Percentiles rank a stretch among this genome's conserved stretches.
phyloP scores from a whole-genome alignment of 2,113 vertebrate genomes.

The Lasiurus borealis region DNA sequence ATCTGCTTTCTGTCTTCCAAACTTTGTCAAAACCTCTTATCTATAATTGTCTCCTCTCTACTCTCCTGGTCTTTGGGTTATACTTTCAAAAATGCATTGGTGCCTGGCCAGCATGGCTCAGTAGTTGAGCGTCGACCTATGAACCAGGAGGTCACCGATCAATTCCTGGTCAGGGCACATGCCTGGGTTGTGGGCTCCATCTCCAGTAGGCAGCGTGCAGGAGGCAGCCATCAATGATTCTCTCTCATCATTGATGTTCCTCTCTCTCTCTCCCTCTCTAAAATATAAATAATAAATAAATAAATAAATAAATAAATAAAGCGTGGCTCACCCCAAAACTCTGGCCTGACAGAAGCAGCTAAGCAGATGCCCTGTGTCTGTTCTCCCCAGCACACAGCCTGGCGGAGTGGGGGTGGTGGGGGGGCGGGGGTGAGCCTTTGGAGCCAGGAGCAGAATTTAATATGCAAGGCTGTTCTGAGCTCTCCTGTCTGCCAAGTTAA shows the following conservation, averaged over 20 bases:
- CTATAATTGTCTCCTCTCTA: conserved; percentile 54
- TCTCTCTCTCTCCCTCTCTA: no score
- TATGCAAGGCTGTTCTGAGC: not conserved
- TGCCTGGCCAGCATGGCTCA: no score
- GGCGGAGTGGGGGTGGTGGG: fast-evolving
- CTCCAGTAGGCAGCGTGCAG: no score
- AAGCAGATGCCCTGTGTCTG: not conserved
- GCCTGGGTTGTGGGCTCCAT: no score
- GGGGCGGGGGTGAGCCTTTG: not conserved
- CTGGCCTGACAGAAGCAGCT: not conserved
- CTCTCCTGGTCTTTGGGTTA: conserved; percentile 34
- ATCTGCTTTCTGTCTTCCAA: conserved; percentile 60
- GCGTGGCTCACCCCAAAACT: not conserved
- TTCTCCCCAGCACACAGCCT: not conserved
- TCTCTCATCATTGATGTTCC: no score
- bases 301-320: no score
- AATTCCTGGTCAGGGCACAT: no score
- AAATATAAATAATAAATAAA: no score
- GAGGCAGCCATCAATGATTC: no score
- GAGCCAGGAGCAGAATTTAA: not conserved
- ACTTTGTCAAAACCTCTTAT: conserved; percentile 22
- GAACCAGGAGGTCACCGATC: no score
- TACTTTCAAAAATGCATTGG: conserved; percentile 49
- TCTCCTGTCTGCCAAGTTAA: not conserved
- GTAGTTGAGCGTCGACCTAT: no score